Evolutionary conservation across 2,797 vertebrate genomes (phyloP), one percentile per base, ranked within the genome.

Genomic region (Chaetophractus vellerosus): DNA sequence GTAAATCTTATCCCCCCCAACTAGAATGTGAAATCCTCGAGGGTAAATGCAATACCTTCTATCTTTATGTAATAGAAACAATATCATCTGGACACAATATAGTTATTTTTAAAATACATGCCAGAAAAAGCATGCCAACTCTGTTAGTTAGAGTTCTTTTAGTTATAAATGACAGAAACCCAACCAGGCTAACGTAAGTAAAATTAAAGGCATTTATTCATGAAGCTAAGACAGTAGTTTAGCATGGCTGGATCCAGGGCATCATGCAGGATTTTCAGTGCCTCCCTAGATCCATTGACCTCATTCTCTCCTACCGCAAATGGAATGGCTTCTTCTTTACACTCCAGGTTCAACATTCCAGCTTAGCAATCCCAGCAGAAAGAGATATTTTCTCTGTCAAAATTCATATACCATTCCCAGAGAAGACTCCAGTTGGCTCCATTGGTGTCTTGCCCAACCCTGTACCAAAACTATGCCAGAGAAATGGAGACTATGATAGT

Each of bases 81-180:
- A 59, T 8, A 48, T 19, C 61, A 12, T 94, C 16, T 74, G 36
- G 45, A 64, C 55, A 36, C 31, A 79, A 15, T 18, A 78, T 76
- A 33, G 31, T 50, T 64, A n/a, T 52, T 76, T 91, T 5, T 23
- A 9, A 92, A 89, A 81, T 59, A 28, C 38, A 76, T 69, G 18
- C 55, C 57, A 33, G 52, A 24, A 45, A 91, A 88, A 84, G 19
- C 72, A 59, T 80, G 10, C 38, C 74, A 52, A 76, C 3, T 31
- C 31, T 93, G 41, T 90, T 95, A 50, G 66, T 48, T 26, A 38
- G 24, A 0, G 0, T 86, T 82, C 50, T 75, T 96, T 86, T 83
- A 3, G 80, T 94, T 72, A 52, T 33, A 81, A 90, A 52, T 84
- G 31, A 41, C 18, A 89, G 36, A 52, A 90, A 68, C 33, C 1